Base-by-base conservation (phyloP, 2,888 invertebrate species). In the Celastrina argiolus region DNA sequence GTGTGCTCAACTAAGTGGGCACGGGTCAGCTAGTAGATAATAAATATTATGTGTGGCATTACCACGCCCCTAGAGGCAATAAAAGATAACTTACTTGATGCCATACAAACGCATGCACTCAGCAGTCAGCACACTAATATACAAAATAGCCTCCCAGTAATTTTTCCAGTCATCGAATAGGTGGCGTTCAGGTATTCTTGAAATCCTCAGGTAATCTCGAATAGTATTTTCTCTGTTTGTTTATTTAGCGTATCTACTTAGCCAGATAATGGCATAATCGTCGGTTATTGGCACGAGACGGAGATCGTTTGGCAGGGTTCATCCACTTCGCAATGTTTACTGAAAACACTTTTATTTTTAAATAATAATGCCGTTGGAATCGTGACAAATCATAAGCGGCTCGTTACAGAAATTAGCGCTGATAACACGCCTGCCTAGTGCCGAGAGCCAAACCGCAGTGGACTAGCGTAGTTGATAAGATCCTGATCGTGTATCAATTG, bases 191-290 rank as follows among this genome's bases (percentile, higher is more conserved):
- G n/a, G 2, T 31, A 31, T 39, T 39, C 14, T 12, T 39, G 39
- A n/a, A n/a, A 14, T 41, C n/a, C 14, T n/a, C n/a, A n/a, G n/a
- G 41, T 8, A 5, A 42, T 3, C n/a, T 45, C 8, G 5, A 51
- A 12, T n/a, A n/a, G n/a, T n/a, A 26, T 5, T 26, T 51, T 51
- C 22, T 10, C 63, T 63, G 51, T 26, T 65, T 63, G 51, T 26
- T 51, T 51, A 22, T 26, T 51, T 0, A 26, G 51, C 22, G 51
- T 45, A 18, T 16, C 10, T 18, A 45, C 51, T 51, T 22, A 58
- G 58, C 58, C 58, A 31, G 58, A 58, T 28, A 58, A 58, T 58
- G 58, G 28, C 28, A 58, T 58, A 31, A 31, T 31, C n/a, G 58
- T 58, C 58, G 58, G 58, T 31, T 31, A 31, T 58, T 58, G 58